Evolutionary conservation across 2,888 invertebrate genomes (phyloP), one percentile per base, ranked within the genome.

Genomic region (Lissonota sp.): DNA sequence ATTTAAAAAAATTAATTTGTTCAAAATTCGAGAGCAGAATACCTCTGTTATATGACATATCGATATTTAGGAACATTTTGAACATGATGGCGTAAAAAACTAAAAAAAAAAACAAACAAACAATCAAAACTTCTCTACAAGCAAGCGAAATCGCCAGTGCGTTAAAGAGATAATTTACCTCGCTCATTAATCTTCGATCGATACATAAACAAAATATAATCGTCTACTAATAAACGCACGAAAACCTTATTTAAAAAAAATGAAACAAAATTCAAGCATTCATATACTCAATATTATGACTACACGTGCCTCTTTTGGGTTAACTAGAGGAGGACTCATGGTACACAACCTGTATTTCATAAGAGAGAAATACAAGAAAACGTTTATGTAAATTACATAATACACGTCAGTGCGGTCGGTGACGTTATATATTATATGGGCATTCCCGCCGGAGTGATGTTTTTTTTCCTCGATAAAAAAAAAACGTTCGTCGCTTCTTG

Each of bases 371-470:
- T 37, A 75, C 73, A 75, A 82, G 80, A 82, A 79, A 84, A 79
- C 75, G 78, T 81, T 85, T 72, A 84, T 84, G 83, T 80, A 80
- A 84, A 80, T 80, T 78, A 70, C 66, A 71, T 74, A 81, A 81
- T 64, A 57, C 40, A 16, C 60, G 49, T 73, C 14, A 53, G 26
- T 26, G 10, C 14, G 79, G 64, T 70, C 80, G 64, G 77, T 58
- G 73, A 73, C 67, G 73, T 64, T 58, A 49, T 37, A 26, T 26
- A 26, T 26, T 26, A 26, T 26, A 26, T 53, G 60, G 76, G 26
- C 14, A 74, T 44, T 74, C 16, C 53, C 64, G 49, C 67, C 69
- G 37, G 39, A 39, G 70, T n/a, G 49, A 46, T 10, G 4, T 60
- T 26, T 64, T 55, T 10, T 5, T 69, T 69, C 44, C 12, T 57